Evolutionary conservation across 2,888 invertebrate genomes (phyloP).

Genomic region (Chrysolina oricalcia): DNA sequence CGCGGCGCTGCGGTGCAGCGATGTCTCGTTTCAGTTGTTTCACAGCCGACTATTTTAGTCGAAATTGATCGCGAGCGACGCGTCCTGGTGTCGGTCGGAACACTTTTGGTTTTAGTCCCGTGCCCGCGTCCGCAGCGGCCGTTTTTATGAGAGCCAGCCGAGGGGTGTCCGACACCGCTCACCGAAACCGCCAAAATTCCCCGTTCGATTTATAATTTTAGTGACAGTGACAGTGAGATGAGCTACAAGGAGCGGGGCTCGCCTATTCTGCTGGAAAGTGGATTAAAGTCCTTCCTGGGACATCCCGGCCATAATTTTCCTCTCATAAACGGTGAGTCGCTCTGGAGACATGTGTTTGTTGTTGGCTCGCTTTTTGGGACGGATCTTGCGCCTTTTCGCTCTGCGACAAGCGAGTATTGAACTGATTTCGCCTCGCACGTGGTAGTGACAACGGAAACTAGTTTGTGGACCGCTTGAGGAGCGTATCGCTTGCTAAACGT

Average conservation of each 20-base stretch:
- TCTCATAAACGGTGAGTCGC: conserved; percentile 81
- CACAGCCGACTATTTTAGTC: conserved; percentile 70
- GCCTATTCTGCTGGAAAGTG: conserved; percentile 91
- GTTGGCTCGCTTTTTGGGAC: conserved; percentile 47
- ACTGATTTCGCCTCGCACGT: not conserved
- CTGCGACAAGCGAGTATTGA: conserved; percentile 37
- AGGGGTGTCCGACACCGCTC: conserved; percentile 62
- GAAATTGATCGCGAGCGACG: conserved; percentile 68
- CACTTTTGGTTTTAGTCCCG: conserved; percentile 50
- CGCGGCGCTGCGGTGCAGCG: conserved; percentile 68
- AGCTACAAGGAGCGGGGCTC: conserved; percentile 91
- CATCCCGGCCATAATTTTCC: conserved; percentile 88
- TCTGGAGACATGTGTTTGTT: conserved; percentile 45
- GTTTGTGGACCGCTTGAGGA: not conserved
- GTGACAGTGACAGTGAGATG: conserved; percentile 80
- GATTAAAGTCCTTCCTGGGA: conserved; percentile 89
- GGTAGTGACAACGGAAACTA: not conserved
- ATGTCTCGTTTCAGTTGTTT: conserved; percentile 67
- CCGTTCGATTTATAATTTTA: conserved; percentile 70
- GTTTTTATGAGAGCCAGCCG: conserved; percentile 55
- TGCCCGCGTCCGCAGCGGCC: conserved; percentile 49
- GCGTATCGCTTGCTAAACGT: conserved; percentile 5
- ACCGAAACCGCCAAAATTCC: conserved; percentile 71
- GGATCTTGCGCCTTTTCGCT: conserved; percentile 47
- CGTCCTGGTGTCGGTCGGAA: conserved; percentile 43